Evolutionary conservation across 2,888 invertebrate species (phyloP).

Genomic region (Aleiodes leptofemur): DNA sequence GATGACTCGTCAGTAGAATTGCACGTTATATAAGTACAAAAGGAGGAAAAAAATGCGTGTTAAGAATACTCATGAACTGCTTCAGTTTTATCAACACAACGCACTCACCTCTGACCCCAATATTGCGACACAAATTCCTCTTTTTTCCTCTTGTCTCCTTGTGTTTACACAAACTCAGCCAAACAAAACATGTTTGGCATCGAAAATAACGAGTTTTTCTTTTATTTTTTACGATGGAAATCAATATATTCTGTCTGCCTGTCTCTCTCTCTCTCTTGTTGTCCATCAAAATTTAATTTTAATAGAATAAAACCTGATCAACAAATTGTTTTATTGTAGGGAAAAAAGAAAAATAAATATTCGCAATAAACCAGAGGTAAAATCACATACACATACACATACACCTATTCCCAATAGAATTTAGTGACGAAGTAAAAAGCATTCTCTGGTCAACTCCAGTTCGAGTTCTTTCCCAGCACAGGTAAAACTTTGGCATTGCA

Average conservation of each 20-base stretch:
- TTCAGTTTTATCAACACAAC: slow-evolving; percentile 1
- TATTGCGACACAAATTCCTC: too few relatives aligned
- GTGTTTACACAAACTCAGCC: too few relatives aligned
- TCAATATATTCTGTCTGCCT: background rate
- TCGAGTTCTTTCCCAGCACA: slow-evolving; percentile 28
- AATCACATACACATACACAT: background rate
- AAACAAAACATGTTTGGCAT: too few relatives aligned
- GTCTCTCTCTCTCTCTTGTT: too few relatives aligned
- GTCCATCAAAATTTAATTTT: background rate
- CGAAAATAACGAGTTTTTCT: background rate
- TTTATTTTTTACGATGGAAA: background rate
- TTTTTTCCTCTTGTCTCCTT: too few relatives aligned
- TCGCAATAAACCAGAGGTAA: slow-evolving; percentile 13
- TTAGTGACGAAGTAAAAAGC: slow-evolving; percentile 33
- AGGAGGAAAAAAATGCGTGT: slow-evolving; percentile 7
- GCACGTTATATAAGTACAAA: slow-evolving; percentile 2
- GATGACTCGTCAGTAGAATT: slow-evolving; percentile 22
- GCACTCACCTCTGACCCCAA: background rate
- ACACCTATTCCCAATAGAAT: slow-evolving; percentile 11
- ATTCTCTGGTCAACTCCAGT: slow-evolving; percentile 33
- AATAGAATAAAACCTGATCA: too few relatives aligned
- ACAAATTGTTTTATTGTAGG: too few relatives aligned
- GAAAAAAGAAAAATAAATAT: slow-evolving; percentile 2
- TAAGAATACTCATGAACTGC: slow-evolving; percentile 9
- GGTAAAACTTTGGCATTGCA: slow-evolving; percentile 53